Evolutionary conservation across 2,888 invertebrate species (phyloP), one percentile per base, ranked within the genome.

Genomic region (Cephus rjabovi): DNA sequence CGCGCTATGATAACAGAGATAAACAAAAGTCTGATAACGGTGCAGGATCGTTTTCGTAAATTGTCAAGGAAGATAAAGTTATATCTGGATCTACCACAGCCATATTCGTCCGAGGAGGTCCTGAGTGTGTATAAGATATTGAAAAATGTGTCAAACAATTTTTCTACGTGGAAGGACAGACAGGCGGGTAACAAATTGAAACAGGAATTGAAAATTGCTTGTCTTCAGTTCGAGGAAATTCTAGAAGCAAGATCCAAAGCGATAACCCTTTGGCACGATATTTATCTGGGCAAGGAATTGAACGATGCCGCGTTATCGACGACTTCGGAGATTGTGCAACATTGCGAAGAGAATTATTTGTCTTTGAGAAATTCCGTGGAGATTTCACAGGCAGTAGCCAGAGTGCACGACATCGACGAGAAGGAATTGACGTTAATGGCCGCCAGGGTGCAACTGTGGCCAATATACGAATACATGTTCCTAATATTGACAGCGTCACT

Each of bases 391-490:
- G 83, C 78, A 70, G 70, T 80, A 11, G 77, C 56, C 11, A 78
- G 73, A 31, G 75, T 74, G 75, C 77, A 35, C 76, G 76, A 75
- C n/a, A 74, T 23, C 68, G 6, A 37, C 0, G 69, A 81, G 77
- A 82, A 83, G 79, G 81, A 86, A 30, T 76, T 84, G 3, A 81
- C 79, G 1, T 84, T 89, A 2, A 81, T 92, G 34, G 85, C 89
- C 12, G 78, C 89, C 73, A 86, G 91, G 12, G 92, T 86, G 85
- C 91, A 93, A 86, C 86, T 95, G 4, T 89, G 95, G 81, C 95
- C 95, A 79, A 87, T 94, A 71, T 94, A 94, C 82, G 92, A 93
- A 23, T 94, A 93, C 79, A 87, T 94, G 11, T 89, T 93, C 71
- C 90, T 92, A 79, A 90, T 93, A 83, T 86, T 93, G 34, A 83